Evolutionary conservation across 2,113 vertebrate genomes (phyloP).

Genomic region (Aptenodytes forsteri): DNA sequence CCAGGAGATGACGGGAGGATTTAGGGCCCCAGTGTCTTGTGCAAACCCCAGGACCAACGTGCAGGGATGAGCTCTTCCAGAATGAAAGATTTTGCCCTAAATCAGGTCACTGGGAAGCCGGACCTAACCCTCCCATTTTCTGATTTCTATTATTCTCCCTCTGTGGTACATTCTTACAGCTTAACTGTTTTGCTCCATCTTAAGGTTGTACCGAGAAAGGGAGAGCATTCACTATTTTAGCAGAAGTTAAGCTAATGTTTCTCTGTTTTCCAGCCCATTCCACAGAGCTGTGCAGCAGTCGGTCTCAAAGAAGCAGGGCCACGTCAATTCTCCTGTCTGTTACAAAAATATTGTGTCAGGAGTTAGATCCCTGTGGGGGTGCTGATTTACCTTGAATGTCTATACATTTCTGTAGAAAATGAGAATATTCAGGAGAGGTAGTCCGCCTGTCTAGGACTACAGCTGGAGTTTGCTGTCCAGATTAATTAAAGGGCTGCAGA

Average conservation of each 20-base stretch:
- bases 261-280: neutral
- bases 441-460: neutral
- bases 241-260: neutral
- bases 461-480: neutral
- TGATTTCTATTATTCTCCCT: neutral
- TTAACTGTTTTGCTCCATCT: neutral
- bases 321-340: neutral
- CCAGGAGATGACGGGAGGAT: neutral
- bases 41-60: neutral
- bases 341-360: neutral
- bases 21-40: neutral
- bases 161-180: neutral
- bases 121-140: neutral
- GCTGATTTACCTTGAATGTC: neutral
- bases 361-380: neutral
- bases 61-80: neutral
- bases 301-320: neutral
- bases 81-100: neutral
- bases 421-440: neutral
- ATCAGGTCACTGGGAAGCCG: neutral
- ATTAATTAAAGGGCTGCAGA: conserved; percentile 23
- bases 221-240: neutral
- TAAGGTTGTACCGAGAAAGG: neutral
- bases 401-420: neutral
- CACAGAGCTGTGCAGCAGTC: neutral